Base-by-base conservation (phyloP, 2,888 invertebrate genomes). In the Spicauda simplicius region DNA sequence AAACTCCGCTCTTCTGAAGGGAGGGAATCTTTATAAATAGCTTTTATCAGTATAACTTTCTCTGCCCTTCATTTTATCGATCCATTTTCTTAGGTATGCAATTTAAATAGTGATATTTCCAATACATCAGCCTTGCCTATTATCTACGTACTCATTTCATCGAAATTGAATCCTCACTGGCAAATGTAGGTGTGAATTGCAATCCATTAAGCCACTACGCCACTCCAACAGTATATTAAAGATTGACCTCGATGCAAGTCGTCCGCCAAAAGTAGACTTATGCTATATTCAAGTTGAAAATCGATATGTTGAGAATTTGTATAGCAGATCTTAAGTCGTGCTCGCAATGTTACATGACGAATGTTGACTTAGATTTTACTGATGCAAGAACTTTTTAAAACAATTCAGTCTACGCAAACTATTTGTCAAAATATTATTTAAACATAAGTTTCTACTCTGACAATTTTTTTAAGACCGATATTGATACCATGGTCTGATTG, bases 191-290 rank as follows among this genome's bases (percentile, higher is more conserved):
- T 60, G 60, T 12, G 11, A 60, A 48, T 30, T 41, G 48, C 54
- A 60, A 45, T 66, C 60, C 60, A 65, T 65, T 65, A 65, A 53
- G 65, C 65, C 20, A 59, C 53, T 60, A 56, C 59, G 54, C 20
- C 25, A 18, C 55, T 55, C 25, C 59, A 59, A 54, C 37, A 59
- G 25, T 65, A 56, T 61, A 50, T 67, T 67, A 61, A 67, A 67
- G 60, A 67, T 67, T 67, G 61, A 67, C 66, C 67, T 62, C 67
- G 67, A 62, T 67, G 57, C 52, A 61, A 61, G 67, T 62, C 57
- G 61, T 41, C 61, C 25, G 61, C 67, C 67, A 61, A 62, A 61
- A 62, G 67, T 67, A 60, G 67, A 61, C 56, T 61, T 61, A 33
- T 33, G 67, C 61, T 67, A 52, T 67, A 62, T 67, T 67, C 67